phyloP scores from a whole-genome alignment of 2,888 invertebrate species.

The Flabesymbios commensalis region DNA sequence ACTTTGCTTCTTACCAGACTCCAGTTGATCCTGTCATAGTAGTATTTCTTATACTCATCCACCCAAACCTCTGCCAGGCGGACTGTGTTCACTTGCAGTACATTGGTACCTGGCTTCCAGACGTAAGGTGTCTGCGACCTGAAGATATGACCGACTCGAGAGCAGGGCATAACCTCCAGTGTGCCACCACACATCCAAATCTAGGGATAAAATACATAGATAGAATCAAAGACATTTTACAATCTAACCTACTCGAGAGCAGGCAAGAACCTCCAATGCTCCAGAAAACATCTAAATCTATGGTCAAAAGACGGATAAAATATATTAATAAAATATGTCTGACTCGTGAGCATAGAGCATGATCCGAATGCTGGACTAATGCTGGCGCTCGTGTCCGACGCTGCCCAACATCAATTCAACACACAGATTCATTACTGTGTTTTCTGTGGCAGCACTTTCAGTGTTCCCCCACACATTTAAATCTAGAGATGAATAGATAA shows the following conservation, averaged over 20 bases:
- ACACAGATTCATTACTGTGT: too few species aligned
- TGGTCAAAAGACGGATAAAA: too few species aligned
- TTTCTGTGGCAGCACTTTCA: too few species aligned
- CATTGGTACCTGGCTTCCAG: constrained; percentile 87
- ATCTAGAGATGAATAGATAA: too few species aligned
- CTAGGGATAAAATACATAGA: constrained; percentile 48
- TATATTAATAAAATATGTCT: too few species aligned
- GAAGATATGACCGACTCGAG: constrained; percentile 99
- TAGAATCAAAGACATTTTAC: constrained; percentile 65
- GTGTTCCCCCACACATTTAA: too few species aligned
- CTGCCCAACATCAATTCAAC: too few species aligned
- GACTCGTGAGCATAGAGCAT: too few species aligned
- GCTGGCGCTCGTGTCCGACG: too few species aligned
- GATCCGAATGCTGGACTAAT: too few species aligned
- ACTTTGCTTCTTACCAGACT: constrained; percentile 75
- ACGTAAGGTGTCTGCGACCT: constrained; percentile 96
- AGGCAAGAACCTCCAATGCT: constrained; percentile 94
- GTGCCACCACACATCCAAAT: constrained; percentile 99
- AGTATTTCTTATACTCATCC: constrained; percentile 79
- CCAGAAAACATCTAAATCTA: constrained; percentile 99
- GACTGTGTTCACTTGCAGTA: constrained; percentile 93
- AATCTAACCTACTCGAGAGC: constrained; percentile 98
- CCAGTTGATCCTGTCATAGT: constrained; percentile 96
- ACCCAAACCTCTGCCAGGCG: constrained; percentile 86
- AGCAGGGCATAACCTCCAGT: constrained; percentile 95